Evolutionary conservation across 2,888 invertebrate genomes (phyloP).

Genomic region (Rhogogaster chlorosoma): DNA sequence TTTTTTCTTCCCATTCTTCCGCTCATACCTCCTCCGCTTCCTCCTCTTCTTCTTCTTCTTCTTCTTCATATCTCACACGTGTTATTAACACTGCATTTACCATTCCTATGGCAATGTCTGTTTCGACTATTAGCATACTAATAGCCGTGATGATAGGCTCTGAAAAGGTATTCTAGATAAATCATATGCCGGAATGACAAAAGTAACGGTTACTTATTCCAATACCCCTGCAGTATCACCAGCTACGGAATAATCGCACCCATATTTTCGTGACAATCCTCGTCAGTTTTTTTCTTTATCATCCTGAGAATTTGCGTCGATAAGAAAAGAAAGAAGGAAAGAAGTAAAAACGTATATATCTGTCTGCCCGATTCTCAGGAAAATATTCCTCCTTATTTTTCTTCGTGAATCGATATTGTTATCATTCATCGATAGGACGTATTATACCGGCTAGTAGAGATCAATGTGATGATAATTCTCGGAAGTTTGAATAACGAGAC

Average conservation of each 20-base stretch:
- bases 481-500: no score
- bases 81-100: slow-evolving; percentile 5
- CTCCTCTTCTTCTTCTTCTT: not conserved
- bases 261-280: not conserved
- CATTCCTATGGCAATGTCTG: not conserved
- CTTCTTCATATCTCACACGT: slow-evolving; percentile 6
- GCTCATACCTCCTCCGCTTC: not conserved
- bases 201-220: slow-evolving; percentile 11
- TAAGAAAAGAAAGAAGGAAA: no score
- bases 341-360: no score
- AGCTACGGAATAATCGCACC: not conserved
- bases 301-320: not conserved
- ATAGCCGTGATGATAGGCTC: slow-evolving; percentile 34
- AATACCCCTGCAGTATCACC: not conserved
- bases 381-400: no score
- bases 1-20: not conserved
- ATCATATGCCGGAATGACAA: slow-evolving; percentile 36
- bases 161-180: slow-evolving; percentile 32
- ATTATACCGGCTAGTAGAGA: no score
- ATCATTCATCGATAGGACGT: no score
- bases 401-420: no score
- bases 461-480: no score
- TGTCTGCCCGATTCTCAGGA: no score
- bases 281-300: not conserved
- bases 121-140: slow-evolving; percentile 23